Percentiles rank a stretch among this genome's conserved stretches.
Conservation (phyloP, 2,113 vertebrate genomes). For the Electrona antarctica region DNA sequence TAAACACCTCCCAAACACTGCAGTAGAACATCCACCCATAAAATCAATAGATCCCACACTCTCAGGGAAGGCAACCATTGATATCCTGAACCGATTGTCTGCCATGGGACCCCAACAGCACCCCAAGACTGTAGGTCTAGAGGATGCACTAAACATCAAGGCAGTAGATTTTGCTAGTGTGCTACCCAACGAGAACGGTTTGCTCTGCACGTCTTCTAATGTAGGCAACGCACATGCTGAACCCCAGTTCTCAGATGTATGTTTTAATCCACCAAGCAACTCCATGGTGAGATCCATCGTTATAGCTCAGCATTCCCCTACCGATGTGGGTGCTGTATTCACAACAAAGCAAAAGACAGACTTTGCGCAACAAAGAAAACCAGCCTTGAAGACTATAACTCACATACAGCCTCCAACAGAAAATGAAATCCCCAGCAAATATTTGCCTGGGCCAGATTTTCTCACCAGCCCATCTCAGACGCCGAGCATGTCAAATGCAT, state of each 20-base stretch:
- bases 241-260: slow-evolving; percentile 4
- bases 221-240: slow-evolving; percentile 11
- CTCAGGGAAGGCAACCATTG: neutral
- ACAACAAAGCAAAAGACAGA: slow-evolving; percentile 17
- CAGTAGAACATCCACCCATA: neutral
- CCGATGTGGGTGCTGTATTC: slow-evolving; percentile 39
- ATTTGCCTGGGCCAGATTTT: neutral
- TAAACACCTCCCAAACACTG: slow-evolving; percentile 4
- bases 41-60: slow-evolving; percentile 13
- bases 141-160: slow-evolving; percentile 1
- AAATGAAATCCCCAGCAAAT: slow-evolving; percentile 1
- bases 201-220: slow-evolving; percentile 7
- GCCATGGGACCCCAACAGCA: slow-evolving; percentile 5
- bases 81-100: neutral
- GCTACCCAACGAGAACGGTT: neutral
- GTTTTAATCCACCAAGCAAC: slow-evolving; percentile 3
- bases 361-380: slow-evolving; percentile 9
- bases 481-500: slow-evolving; percentile 6
- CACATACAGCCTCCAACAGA: slow-evolving; percentile 7
- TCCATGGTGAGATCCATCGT: neutral
- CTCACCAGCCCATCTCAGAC: slow-evolving; percentile 4
- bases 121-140: slow-evolving; percentile 18
- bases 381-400: slow-evolving; percentile 4
- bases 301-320: slow-evolving; percentile 38
- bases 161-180: neutral